Conservation (phyloP, 2,888 invertebrate species). For the Drosophila sordidula region DNA sequence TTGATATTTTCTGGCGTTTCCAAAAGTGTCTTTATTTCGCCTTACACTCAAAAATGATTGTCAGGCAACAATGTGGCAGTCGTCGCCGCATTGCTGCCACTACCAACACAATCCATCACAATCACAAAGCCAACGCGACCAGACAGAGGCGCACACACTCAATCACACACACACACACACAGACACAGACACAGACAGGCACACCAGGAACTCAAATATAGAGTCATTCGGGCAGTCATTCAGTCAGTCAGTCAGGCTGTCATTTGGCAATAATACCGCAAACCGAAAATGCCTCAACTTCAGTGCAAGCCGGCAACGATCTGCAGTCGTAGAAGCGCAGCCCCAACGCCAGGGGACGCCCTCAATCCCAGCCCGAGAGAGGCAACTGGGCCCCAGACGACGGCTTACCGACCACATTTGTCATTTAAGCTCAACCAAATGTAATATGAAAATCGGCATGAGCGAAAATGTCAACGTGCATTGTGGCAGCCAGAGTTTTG, state of each 20-base stretch:
- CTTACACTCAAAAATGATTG: conserved; percentile 38
- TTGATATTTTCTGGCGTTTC: background rate
- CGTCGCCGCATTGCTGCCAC: conserved; percentile 56
- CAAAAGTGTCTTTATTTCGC: conserved; percentile 5
- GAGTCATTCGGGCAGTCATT: conserved; percentile 46
- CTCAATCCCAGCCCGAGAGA: background rate
- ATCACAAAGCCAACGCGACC: conserved; percentile 67
- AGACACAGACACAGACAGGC: conserved; percentile 7
- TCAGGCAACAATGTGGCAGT: conserved; percentile 42
- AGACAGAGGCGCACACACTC: conserved; percentile 49
- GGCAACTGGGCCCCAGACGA: conserved; percentile 58
- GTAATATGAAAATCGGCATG: conserved; percentile 77
- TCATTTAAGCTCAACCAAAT: conserved; percentile 78
- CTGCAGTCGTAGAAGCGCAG: conserved; percentile 20
- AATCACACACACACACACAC: conserved; percentile 21
- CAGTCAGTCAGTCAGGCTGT: conserved; percentile 44
- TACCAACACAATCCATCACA: conserved; percentile 67
- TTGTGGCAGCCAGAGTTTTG: conserved; percentile 41
- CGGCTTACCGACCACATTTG: conserved; percentile 77
- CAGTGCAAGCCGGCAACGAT: conserved; percentile 50
- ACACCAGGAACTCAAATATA: conserved; percentile 29
- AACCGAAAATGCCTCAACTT: conserved; percentile 72
- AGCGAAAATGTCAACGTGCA: conserved; percentile 74
- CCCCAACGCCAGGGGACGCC: conserved; percentile 1
- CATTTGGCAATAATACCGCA: conserved; percentile 70